Conservation (phyloP, 2,888 invertebrate species). For the Helobdella robusta region DNA sequence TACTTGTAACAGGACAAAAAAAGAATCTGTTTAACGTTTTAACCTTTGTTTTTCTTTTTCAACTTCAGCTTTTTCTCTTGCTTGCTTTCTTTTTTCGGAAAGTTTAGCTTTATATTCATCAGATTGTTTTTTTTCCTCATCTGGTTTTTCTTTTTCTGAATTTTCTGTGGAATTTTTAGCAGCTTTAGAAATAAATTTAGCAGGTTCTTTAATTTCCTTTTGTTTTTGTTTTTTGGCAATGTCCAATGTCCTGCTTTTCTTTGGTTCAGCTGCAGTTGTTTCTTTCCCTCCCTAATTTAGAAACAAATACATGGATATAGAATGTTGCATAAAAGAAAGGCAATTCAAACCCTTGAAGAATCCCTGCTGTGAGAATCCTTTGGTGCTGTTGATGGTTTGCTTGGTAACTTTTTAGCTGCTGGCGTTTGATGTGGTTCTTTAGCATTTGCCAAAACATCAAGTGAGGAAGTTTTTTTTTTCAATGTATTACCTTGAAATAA, state of each 20-base stretch:
- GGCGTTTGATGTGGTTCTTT: slow-evolving; percentile 6
- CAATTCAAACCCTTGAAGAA: slow-evolving; percentile 16
- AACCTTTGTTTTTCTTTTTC: slow-evolving; percentile 18
- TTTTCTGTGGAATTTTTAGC: no score
- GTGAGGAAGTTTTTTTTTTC: slow-evolving; percentile 19
- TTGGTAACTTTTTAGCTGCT: neutral
- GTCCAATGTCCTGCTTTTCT: slow-evolving; percentile 1
- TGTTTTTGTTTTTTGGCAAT: neutral
- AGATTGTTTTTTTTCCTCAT: slow-evolving; percentile 11
- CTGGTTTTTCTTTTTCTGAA: neutral
- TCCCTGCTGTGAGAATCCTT: slow-evolving; percentile 17
- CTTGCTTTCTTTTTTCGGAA: slow-evolving; percentile 22
- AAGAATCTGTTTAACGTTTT: no score
- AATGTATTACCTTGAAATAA: no score
- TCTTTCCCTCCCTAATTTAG: neutral
- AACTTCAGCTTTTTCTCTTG: slow-evolving; percentile 10
- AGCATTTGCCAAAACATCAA: slow-evolving; percentile 10
- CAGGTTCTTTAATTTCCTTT: no score
- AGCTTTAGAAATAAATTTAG: no score
- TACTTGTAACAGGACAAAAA: neutral
- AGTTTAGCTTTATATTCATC: slow-evolving; percentile 23
- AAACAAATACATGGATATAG: neutral
- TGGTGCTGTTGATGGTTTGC: neutral
- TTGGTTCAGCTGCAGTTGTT: neutral
- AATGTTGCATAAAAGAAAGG: neutral